Percentiles rank a stretch among this genome's conserved stretches.
These are phyloP conservation scores for Thymallus thymallus DNA, from an alignment of 2,113 vertebrate genomes.

Conservation along the genomic window DNA sequence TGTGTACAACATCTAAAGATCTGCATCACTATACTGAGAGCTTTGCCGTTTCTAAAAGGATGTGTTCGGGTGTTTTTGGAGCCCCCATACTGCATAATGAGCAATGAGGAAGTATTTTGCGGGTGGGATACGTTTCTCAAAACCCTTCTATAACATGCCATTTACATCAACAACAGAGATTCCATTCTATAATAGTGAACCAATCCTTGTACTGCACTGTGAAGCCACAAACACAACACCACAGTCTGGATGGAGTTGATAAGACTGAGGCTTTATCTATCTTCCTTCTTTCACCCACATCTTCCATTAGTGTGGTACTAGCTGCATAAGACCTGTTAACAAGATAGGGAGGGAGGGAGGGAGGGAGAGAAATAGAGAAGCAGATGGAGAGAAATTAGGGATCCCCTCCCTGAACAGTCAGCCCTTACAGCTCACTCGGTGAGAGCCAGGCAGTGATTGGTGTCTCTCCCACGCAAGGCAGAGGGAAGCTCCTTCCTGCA, in stretches of 20 bases:
- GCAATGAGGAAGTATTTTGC: too few species aligned
- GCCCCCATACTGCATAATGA: too few species aligned
- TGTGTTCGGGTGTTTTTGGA: too few species aligned
- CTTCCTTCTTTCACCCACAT: slow-evolving; percentile 2
- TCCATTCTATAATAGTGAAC: too few species aligned
- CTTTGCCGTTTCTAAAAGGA: too few species aligned
- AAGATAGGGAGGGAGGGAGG: slow-evolving; percentile 4
- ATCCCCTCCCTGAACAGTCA: slow-evolving; percentile 40
- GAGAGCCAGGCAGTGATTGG: slow-evolving; percentile 39
- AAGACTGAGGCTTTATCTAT: not conserved
- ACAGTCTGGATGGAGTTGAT: too few species aligned
- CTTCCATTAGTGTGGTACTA: slow-evolving; percentile 10
- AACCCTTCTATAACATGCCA: too few species aligned
- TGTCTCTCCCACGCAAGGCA: slow-evolving; percentile 44
- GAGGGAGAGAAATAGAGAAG: not conserved
- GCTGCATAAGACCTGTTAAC: not conserved
- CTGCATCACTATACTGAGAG: too few species aligned
- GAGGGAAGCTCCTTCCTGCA: slow-evolving; percentile 59
- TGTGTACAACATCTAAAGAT: too few species aligned
- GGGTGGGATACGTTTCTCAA: too few species aligned
- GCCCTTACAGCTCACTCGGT: slow-evolving; percentile 26
- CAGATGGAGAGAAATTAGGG: not conserved
- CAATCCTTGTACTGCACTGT: not conserved
- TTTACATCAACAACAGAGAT: too few species aligned
- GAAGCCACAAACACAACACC: not conserved